These are phyloP conservation scores for Fulica atra DNA, from an alignment of 2,113 vertebrate genomes.

Conservation along the genomic window DNA sequence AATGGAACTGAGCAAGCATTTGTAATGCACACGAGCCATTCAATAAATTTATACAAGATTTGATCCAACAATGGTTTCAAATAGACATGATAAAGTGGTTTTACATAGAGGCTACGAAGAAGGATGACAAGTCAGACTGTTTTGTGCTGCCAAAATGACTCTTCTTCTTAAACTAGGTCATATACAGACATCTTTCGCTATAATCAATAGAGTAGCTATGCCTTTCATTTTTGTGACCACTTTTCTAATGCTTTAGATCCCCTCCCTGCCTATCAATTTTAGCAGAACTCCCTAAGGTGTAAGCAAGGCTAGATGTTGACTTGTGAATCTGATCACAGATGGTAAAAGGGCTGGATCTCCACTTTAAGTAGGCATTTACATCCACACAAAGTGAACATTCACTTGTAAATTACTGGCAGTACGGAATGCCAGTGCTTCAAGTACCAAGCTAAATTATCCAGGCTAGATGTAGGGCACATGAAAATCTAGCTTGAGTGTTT, in stretches of 20 bases:
- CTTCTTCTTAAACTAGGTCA: not conserved
- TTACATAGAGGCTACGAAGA: not conserved
- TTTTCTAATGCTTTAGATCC: not conserved
- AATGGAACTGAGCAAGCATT: not conserved
- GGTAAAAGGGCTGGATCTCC: not conserved
- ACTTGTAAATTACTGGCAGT: not conserved
- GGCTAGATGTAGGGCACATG: not conserved
- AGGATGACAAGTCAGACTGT: not conserved
- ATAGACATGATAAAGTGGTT: not conserved
- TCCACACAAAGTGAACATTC: not conserved
- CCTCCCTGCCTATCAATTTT: not conserved
- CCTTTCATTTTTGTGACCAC: not conserved
- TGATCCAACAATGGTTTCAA: not conserved
- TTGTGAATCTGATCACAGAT: not conserved
- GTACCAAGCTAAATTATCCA: not conserved
- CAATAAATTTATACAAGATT: not conserved
- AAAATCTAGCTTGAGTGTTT: not conserved
- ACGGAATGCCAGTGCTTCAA: not conserved
- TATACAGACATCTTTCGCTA: not conserved
- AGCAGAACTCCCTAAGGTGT: not conserved
- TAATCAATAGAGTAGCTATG: not conserved
- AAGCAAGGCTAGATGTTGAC: not conserved
- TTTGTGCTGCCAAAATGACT: not conserved
- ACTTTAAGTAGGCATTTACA: not conserved
- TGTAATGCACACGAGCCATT: not conserved